Base-by-base conservation (phyloP, 2,797 vertebrate genomes). In the Phoxinus dragarum region DNA sequence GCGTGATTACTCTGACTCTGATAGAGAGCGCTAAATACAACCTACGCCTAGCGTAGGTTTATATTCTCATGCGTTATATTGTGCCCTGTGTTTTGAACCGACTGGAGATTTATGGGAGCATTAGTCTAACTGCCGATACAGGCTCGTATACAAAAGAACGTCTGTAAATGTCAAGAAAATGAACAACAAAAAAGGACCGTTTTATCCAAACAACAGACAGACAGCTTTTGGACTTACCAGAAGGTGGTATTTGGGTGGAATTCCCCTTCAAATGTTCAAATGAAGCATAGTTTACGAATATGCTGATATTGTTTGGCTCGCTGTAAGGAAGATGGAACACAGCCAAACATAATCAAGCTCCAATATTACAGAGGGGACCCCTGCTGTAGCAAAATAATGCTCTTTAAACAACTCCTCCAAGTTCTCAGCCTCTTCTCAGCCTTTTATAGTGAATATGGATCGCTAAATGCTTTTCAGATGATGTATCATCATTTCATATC, bases 281-380 rank as follows among this genome's bases (percentile, higher is more conserved):
- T 94, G 90, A 93, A 92, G 91, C 88, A 84, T 90, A 93, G 92
- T 94, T 94, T 91, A 91, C 85, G 42, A 89, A 93, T 91, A 89
- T 89, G 87, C 88, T 93, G 92, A 94, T 93, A 92, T 91, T 94
- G 90, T 94, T 94, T 93, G 92, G 89, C 89, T 94, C 90, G 91
- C 94, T 93, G 93, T 90, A 93, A 93, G 93, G 90, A 36, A 54
- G 36, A 85, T 93, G 94, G 93, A 93, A 73, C 69, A 59, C 85
- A 89, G 93, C 93, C 94, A 94, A 92, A 84, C 88, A 92, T 91
- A 93, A 94, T 95, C 92, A 93, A 90, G 89, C 89, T 90, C 89
- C 91, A 90, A 75, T 79, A 87, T 83, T 80, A 82, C 84, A 68
- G 68, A 86, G 75, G 69, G 61, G 82, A 86, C 84, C 80, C 84